These are phyloP conservation scores for Brachypteracias leptosomus DNA, from an alignment of 2,113 vertebrate species.

Conservation along the genomic window DNA sequence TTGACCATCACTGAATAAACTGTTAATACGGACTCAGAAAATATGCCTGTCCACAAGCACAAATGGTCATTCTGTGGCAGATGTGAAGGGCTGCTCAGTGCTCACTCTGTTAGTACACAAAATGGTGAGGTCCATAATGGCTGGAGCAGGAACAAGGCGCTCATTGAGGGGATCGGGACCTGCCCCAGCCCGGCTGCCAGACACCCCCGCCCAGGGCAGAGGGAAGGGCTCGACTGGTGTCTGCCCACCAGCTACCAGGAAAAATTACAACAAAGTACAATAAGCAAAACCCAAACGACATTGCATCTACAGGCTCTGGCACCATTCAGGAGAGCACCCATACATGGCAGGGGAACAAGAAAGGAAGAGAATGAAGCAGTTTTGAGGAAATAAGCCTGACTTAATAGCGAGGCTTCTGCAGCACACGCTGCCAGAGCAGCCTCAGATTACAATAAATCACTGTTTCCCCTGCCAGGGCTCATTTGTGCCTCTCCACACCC, in stretches of 20 bases:
- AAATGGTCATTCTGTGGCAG: not conserved
- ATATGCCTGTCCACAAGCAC: not conserved
- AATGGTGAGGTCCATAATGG: not conserved
- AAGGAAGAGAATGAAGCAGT: not conserved
- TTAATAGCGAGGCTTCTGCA: constrained; percentile 1
- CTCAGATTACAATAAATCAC: constrained; percentile 23
- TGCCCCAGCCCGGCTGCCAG: not conserved
- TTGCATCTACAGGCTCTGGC: not conserved
- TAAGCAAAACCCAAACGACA: not conserved
- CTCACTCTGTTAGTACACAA: not conserved
- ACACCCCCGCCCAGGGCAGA: not conserved
- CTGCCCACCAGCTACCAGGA: not conserved
- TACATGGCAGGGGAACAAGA: not conserved
- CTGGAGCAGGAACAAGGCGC: not conserved
- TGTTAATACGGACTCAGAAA: not conserved
- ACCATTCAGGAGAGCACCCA: not conserved
- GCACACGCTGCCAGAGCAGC: not conserved
- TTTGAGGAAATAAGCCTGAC: constrained; percentile 9
- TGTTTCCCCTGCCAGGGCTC: constrained; percentile 18
- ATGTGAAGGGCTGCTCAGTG: not conserved
- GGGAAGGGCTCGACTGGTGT: not conserved
- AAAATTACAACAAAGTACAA: not conserved
- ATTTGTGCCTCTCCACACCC: constrained; percentile 2
- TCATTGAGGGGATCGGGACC: not conserved
- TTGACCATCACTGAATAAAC: not conserved